A percentile compares a stretch with the other conserved stretches of the same genome.
Evolutionary conservation across 2,888 invertebrate species (phyloP).

Genomic region (Chirona hameri): DNA sequence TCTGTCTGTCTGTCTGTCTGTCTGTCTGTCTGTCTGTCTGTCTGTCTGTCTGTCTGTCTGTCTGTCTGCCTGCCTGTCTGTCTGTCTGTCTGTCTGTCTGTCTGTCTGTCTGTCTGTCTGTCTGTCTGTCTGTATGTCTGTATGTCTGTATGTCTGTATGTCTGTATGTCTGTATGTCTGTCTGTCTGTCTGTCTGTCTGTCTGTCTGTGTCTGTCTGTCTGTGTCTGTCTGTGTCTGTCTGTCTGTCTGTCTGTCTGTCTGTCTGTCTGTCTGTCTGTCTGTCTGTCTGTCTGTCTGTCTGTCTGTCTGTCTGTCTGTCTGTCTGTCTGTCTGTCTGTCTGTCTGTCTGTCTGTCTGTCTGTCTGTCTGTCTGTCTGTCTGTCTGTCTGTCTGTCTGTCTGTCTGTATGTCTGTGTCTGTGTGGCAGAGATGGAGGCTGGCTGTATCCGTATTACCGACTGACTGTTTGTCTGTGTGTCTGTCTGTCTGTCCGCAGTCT

Average conservation of each 20-base stretch:
- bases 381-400: not conserved
- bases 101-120: too few relatives aligned
- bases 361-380: too few relatives aligned
- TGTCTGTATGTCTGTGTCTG: too few relatives aligned
- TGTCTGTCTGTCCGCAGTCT: slow-evolving; percentile 24
- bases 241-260: not conserved
- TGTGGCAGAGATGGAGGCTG: too few relatives aligned
- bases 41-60: not conserved
- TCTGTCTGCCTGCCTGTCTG: too few relatives aligned
- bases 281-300: not conserved
- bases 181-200: too few relatives aligned
- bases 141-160: too few relatives aligned
- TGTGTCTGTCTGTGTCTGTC: too few relatives aligned
- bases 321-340: not conserved
- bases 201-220: not conserved
- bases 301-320: not conserved
- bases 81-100: not conserved
- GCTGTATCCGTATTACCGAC: too few relatives aligned
- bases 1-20: too few relatives aligned
- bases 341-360: not conserved
- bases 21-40: not conserved
- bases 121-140: not conserved
- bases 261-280: too few relatives aligned
- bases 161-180: too few relatives aligned
- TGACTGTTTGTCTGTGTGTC: not conserved